Evolutionary conservation across 2,113 vertebrate genomes (phyloP).

Genomic region (Merops nubicus): DNA sequence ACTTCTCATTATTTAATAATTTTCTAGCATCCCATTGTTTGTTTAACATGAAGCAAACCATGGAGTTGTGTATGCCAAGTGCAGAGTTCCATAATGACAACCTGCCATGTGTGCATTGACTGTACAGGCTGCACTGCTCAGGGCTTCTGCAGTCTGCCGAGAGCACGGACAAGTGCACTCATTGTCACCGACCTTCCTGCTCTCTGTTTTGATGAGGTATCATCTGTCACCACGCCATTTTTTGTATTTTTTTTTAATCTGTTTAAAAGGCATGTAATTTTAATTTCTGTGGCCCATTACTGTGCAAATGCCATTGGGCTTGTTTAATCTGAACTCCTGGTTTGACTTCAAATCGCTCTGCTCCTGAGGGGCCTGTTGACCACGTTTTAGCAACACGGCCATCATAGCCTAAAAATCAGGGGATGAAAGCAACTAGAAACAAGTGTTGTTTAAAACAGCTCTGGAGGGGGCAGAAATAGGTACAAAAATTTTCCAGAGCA

Average conservation of each 20-base stretch:
- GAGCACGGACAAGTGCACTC: not conserved
- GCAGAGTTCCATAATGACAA: not conserved
- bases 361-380: not conserved
- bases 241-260: not conserved
- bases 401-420: not conserved
- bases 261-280: constrained; percentile 60
- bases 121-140: not conserved
- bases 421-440: not conserved
- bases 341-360: constrained; percentile 1
- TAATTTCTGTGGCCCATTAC: constrained; percentile 51
- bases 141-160: not conserved
- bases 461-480: not conserved
- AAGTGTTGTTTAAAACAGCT: not conserved
- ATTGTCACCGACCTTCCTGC: not conserved
- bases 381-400: not conserved
- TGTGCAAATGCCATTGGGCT: not conserved
- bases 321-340: not conserved
- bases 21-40: not conserved
- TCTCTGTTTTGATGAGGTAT: not conserved
- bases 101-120: not conserved
- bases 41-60: not conserved
- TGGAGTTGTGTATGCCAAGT: not conserved
- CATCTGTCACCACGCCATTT: constrained; percentile 13
- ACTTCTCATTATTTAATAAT: not conserved
- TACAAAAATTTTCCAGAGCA: not conserved